Percentiles rank a stretch among this genome's conserved stretches.
Evolutionary conservation across 2,888 invertebrate genomes (phyloP).

Genomic region (Eutolmus rufibarbis): DNA sequence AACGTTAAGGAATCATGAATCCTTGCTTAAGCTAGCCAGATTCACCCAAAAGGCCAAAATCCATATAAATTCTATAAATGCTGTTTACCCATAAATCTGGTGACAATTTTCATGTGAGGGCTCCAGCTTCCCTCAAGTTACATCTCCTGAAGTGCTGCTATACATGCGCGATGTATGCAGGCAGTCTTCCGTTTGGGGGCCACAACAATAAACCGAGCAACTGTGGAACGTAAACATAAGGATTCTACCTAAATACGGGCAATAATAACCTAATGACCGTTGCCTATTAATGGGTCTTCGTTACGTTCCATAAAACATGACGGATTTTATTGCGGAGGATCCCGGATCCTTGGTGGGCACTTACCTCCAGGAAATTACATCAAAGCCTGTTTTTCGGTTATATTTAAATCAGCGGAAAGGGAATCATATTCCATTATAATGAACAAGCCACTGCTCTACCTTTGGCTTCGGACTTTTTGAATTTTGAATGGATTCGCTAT

Average conservation of each 20-base stretch:
- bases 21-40: neutral
- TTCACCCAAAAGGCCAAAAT: neutral
- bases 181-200: neutral
- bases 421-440: neutral
- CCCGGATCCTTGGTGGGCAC: neutral
- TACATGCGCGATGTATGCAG: neutral
- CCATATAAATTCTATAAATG: neutral
- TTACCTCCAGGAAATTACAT: neutral
- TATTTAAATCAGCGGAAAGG: neutral
- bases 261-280: constrained; percentile 35
- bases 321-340: neutral
- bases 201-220: neutral
- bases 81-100: neutral
- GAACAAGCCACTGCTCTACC: neutral
- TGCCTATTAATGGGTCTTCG: constrained; percentile 20
- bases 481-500: neutral
- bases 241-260: neutral
- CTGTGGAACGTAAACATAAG: neutral
- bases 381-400: neutral
- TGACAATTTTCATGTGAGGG: neutral
- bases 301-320: constrained; percentile 22
- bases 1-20: neutral
- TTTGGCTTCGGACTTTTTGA: neutral
- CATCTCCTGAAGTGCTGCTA: neutral
- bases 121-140: neutral